Evolutionary conservation across 2,113 vertebrate species (phyloP).

Genomic region (Zingel zingel): DNA sequence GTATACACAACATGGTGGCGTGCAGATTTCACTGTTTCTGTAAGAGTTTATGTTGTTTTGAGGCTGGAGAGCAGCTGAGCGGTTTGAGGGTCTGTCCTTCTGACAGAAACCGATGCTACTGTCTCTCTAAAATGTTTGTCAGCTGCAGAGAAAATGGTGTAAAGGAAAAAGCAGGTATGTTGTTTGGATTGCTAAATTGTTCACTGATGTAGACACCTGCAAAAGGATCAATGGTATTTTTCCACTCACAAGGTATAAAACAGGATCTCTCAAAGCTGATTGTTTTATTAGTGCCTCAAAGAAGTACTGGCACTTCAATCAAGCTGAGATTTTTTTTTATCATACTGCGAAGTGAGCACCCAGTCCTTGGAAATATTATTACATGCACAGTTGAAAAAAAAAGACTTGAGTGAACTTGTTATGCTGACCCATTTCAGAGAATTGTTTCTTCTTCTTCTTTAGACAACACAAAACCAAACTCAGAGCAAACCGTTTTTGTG

Average conservation of each 20-base stretch:
- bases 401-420: slow-evolving; percentile 1
- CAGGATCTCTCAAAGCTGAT: background rate
- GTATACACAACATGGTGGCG: slow-evolving; percentile 5
- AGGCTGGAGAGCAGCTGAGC: background rate
- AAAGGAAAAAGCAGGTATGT: background rate
- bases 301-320: background rate
- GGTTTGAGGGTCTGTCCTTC: background rate
- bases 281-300: slow-evolving; percentile 12
- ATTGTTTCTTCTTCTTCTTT: background rate
- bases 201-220: background rate
- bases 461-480: background rate
- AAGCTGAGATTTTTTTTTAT: background rate
- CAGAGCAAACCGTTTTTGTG: slow-evolving; percentile 19
- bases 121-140: background rate
- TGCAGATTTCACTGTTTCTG: slow-evolving; percentile 29
- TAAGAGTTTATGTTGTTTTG: slow-evolving; percentile 4
- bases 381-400: background rate
- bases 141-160: background rate
- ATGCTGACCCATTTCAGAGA: background rate
- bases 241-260: background rate
- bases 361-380: slow-evolving; percentile 19
- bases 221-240: background rate
- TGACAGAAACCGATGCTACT: background rate
- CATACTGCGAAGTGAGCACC: background rate
- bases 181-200: background rate